Evolutionary conservation across 2,113 vertebrate genomes (phyloP).

Genomic region (Gobiocypris rarus): DNA sequence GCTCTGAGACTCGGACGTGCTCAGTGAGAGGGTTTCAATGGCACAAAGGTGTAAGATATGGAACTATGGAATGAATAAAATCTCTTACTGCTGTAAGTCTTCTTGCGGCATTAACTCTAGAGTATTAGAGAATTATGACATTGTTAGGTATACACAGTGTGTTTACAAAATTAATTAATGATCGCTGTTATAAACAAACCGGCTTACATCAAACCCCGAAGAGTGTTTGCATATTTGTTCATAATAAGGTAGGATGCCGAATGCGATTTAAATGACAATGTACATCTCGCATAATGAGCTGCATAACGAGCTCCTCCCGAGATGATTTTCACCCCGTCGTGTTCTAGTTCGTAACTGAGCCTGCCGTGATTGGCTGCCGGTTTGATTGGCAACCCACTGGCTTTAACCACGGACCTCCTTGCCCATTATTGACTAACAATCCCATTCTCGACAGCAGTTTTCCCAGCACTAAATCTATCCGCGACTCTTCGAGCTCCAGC

Average conservation of each 20-base stretch:
- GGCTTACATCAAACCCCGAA: background rate
- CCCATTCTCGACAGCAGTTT: conserved; percentile 1
- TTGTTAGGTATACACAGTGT: background rate
- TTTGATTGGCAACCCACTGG: conserved; percentile 32
- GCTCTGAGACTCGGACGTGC: background rate
- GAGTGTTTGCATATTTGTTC: conserved; percentile 1
- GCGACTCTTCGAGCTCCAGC: background rate
- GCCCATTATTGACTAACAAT: conserved; percentile 20
- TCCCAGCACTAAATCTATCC: conserved; percentile 14
- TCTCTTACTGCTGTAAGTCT: background rate
- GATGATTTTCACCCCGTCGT: background rate
- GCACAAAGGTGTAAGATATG: background rate
- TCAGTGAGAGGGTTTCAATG: background rate
- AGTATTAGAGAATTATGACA: background rate
- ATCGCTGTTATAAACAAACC: background rate
- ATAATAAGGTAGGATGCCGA: background rate
- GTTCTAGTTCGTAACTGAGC: background rate
- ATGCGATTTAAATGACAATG: conserved; percentile 33
- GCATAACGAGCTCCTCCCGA: conserved; percentile 2
- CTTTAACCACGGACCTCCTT: conserved; percentile 6
- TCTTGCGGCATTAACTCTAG: background rate
- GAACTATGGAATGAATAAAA: conserved; percentile 17
- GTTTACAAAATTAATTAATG: conserved; percentile 14
- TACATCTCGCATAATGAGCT: conserved; percentile 21
- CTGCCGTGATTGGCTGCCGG: background rate